phyloP scores from a whole-genome alignment of 2,888 invertebrate species.

The Latrodectus elegans region DNA sequence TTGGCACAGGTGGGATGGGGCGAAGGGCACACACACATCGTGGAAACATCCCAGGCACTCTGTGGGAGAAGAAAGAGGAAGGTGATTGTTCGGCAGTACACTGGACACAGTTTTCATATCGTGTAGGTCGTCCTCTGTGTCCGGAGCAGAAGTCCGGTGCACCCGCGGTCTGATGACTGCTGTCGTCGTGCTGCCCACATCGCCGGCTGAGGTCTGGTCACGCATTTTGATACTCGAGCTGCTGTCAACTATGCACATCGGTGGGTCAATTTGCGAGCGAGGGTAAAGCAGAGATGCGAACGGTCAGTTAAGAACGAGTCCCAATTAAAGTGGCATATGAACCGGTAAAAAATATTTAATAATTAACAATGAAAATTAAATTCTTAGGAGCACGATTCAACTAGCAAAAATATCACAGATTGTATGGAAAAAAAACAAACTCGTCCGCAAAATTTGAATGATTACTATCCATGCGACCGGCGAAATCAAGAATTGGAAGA shows the following conservation, averaged over 20 bases:
- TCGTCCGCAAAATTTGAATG: background rate
- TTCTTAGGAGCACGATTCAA: background rate
- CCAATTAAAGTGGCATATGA: too few species aligned
- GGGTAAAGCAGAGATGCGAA: background rate
- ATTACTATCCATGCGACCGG: background rate
- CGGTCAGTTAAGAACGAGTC: too few species aligned
- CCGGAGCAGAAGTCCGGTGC: conserved; percentile 8
- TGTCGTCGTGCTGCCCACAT: background rate
- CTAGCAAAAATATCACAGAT: background rate
- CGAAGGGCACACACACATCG: conserved; percentile 77
- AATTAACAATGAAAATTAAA: background rate
- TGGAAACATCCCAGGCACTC: conserved; percentile 82
- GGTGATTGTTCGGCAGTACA: conserved; percentile 1
- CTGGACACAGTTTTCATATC: conserved; percentile 1
- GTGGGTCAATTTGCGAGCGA: background rate
- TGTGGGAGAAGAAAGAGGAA: conserved; percentile 75
- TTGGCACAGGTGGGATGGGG: conserved; percentile 68
- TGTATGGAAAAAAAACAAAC: background rate
- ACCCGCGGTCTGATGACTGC: conserved; percentile 56
- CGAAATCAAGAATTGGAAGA: background rate
- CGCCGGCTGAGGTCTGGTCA: conserved; percentile 26
- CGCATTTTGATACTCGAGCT: conserved; percentile 48
- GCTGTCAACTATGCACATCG: conserved; percentile 61
- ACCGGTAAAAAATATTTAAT: background rate
- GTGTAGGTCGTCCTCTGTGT: background rate